Evolutionary conservation across 2,113 vertebrate genomes (phyloP).

Genomic region (Laticauda colubrina): DNA sequence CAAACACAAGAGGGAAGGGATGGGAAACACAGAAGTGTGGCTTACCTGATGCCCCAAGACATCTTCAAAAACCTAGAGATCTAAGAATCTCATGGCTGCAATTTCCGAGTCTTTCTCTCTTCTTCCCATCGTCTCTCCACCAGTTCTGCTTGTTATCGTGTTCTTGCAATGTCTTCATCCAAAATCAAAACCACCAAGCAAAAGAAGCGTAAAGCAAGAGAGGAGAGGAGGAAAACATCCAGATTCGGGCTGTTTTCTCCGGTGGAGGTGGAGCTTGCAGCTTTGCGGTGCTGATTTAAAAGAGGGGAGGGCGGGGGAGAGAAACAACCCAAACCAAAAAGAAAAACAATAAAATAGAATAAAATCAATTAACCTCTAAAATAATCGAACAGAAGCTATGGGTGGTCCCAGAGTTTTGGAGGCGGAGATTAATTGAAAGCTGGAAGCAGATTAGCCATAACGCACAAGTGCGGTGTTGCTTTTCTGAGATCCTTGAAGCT

Average conservation of each 20-base stretch:
- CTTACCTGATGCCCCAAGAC: constrained; percentile 15
- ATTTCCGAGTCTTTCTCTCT: background rate
- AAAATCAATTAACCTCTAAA: background rate
- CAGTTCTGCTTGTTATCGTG: background rate
- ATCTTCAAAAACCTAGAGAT: background rate
- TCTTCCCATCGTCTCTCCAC: background rate
- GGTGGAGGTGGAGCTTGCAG: background rate
- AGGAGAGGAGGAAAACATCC: background rate
- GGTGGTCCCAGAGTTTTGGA: background rate
- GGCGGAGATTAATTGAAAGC: constrained; percentile 16
- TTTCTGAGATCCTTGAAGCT: constrained; percentile 6
- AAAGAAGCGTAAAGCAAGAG: background rate
- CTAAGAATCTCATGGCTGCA: background rate
- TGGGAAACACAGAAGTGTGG: background rate
- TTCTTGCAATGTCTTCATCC: background rate
- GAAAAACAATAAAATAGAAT: background rate
- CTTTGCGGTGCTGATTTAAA: background rate
- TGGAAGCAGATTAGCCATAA: background rate
- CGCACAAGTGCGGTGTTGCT: background rate
- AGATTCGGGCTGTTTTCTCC: background rate
- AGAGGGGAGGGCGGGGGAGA: background rate
- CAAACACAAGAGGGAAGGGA: background rate
- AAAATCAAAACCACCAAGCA: constrained; percentile 2
- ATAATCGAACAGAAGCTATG: background rate
- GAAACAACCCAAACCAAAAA: background rate